Evolutionary conservation across 2,113 vertebrate genomes (phyloP).

Genomic region (Sitta europaea): DNA sequence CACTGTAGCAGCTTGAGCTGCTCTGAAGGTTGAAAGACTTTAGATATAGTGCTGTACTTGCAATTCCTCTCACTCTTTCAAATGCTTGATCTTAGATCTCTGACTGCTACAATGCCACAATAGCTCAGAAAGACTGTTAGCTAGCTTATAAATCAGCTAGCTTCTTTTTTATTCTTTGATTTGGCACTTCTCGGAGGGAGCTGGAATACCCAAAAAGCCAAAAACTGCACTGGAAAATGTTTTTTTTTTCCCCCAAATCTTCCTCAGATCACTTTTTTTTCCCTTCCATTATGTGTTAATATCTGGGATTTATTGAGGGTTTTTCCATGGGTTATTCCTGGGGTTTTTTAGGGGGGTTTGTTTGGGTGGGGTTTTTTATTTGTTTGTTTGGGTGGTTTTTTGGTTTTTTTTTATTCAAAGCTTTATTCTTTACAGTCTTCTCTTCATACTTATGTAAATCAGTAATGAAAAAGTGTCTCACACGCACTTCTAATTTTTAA

Average conservation of each 20-base stretch:
- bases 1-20: background rate
- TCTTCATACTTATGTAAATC: background rate
- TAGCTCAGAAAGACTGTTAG: background rate
- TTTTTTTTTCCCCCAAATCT: too few species aligned
- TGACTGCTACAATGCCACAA: background rate
- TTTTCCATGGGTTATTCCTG: background rate
- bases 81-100: slow-evolving; percentile 20
- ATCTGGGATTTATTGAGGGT: background rate
- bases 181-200: background rate
- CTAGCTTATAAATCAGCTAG: background rate
- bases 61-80: background rate
- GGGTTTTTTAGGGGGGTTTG: background rate
- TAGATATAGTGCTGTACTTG: background rate
- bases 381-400: background rate
- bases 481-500: background rate
- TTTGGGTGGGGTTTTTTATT: background rate
- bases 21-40: background rate
- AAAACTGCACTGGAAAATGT: background rate
- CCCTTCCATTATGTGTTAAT: background rate
- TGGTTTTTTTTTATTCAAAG: background rate
- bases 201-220: background rate
- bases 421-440: background rate
- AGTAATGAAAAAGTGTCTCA: background rate
- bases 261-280: background rate
- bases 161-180: slow-evolving; percentile 3